Base-by-base conservation (phyloP, 2,888 invertebrate genomes). In the Thymelicus acteon region DNA sequence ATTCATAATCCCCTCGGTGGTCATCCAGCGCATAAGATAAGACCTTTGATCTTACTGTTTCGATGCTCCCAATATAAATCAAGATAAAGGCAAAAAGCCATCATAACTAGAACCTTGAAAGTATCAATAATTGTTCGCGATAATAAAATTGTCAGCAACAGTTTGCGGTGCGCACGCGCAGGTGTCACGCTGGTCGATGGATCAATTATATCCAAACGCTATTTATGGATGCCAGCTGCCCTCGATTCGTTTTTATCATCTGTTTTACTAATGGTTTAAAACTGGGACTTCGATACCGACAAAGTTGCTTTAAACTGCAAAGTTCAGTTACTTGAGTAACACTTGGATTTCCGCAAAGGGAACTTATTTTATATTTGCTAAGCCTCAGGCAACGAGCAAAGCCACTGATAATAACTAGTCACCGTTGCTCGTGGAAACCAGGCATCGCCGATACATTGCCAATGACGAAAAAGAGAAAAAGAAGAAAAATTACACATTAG, bases 131-230 rank as follows among this genome's bases (percentile, higher is more conserved):
- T 65, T 47, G 39, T 15, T 15, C 4, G 12, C 5, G 31, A 57
- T 66, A 72, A 60, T 72, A 67, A 67, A 57, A 57, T 73, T 73
- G 72, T 60, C 60, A 48, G 31, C 39, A 67, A 71, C 66, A 71
- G 66, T 71, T 60, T 39, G 58, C 10, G 40, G 31, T 44, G 47
- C 7, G 47, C 39, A 15, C 3, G 31, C 62, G 68, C 72, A 73
- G 72, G 72, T 72, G 71, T 60, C 71, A 62, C 7, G 4, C 31
- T 62, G 44, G 62, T 62, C 57, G 66, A 71, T 66, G 71, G 61
- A 66, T 71, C 66, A 71, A 66, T 71, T 71, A 71, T 57, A 54
- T 60, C 64, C 31, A 54, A 65, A 52, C 58, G 31, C 65, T 54
- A 71, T 71, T 66, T 66, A 60, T 60, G 60, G 67, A 19, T 40